Evolutionary conservation across 2,888 invertebrate genomes (phyloP).

Genomic region (Xiphydria camelus): DNA sequence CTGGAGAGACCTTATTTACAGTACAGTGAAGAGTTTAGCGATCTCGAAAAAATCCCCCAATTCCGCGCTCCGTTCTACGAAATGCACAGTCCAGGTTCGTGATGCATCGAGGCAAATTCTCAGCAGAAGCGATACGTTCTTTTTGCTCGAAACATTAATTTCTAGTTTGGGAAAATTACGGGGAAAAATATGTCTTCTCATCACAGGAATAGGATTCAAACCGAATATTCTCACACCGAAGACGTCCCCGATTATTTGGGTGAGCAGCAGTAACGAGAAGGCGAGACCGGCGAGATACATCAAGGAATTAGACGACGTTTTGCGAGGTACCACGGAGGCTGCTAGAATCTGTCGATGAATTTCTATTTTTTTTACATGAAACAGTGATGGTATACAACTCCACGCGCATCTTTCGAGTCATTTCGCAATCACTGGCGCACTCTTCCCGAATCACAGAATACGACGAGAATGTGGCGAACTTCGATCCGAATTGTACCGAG

Average conservation of each 20-base stretch:
- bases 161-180: no score
- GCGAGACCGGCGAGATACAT: slow-evolving; percentile 30
- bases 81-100: no score
- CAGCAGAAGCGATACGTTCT: no score
- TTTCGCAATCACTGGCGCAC: not conserved
- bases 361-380: not conserved
- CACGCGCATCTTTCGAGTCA: not conserved
- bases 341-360: no score
- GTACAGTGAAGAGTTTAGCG: slow-evolving; percentile 11
- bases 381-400: not conserved
- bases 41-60: no score
- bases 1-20: slow-evolving; percentile 37
- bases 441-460: slow-evolving; percentile 37
- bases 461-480: slow-evolving; percentile 22
- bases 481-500: slow-evolving; percentile 26
- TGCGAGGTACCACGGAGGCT: slow-evolving; percentile 27
- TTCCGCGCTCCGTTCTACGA: no score
- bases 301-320: slow-evolving; percentile 27
- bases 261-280: slow-evolving; percentile 23
- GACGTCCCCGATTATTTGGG: slow-evolving; percentile 38
- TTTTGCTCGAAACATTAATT: no score
- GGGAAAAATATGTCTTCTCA: no score
- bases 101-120: no score
- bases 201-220: slow-evolving; percentile 37
- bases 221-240: slow-evolving; percentile 33